Evolutionary conservation across 2,797 vertebrate species (phyloP), one percentile per base, ranked within the genome.

Genomic region (Craterocephalus amniculus): DNA sequence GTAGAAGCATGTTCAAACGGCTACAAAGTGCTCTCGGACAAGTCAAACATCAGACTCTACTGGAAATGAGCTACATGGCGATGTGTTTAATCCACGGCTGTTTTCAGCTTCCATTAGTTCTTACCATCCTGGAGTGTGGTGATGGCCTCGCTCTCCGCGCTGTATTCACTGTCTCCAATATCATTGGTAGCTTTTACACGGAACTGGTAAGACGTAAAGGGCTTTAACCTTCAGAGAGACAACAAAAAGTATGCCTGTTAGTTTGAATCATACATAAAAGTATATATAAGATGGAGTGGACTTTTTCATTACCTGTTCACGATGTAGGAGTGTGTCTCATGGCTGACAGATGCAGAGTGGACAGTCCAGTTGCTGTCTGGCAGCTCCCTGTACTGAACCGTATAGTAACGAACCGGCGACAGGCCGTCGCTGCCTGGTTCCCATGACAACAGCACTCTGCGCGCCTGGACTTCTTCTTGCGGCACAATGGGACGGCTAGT

Each of bases 121-220:
- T 89, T 86, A 99, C 98, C 96, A 0, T 98, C 97, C 90, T 99
- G 98, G 38, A 99, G 92, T 0, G 98, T 99, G 31, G 98, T 99
- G 83, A 99, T 95, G 0, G 98, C 96, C 81, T 99, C 97, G 0
- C 97, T 99, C 86, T 99, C 96, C 86, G 94, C 93, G 2, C 98
- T 98, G 95, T 97, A 99, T 78, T 97, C 96, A 36, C 98, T 99
- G 93, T 99, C 98, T 52, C 98, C 98, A 0, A 99, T 97, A 91
- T 99, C 98, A 0, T 99, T 99, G 0, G 97, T 99, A 0, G 97
- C 96, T 85, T 98, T 99, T 34, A 99, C 90, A 0, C 97, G 94
- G 88, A 99, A 99, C 92, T 98, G 97, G 92, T 99, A 99, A 34
- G 97, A 97, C 0, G 97, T 99, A 91, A 99, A 99, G 7, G 98